Conservation (phyloP, 1,140 invertebrate species). For the Drosophila asahinai region DNA sequence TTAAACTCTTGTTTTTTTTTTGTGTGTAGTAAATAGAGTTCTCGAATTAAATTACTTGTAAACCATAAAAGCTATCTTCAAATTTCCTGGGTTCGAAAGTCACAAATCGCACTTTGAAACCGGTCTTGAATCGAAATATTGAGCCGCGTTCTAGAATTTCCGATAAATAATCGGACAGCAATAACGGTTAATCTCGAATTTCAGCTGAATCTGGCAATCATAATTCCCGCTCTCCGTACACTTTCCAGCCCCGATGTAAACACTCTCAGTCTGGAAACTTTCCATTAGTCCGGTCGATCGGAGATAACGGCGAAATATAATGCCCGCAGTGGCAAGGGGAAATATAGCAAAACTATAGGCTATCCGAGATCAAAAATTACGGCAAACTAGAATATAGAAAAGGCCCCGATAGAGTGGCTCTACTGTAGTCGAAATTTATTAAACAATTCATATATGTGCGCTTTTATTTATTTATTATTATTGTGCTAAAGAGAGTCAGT, state of each 20-base stretch:
- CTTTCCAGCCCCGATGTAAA: slow-evolving; percentile 26
- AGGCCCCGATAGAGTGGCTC: neutral
- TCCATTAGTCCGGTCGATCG: slow-evolving; percentile 26
- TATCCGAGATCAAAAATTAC: slow-evolving; percentile 7
- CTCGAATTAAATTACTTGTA: neutral
- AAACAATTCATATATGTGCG: slow-evolving; percentile 34
- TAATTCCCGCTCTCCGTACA: slow-evolving; percentile 11
- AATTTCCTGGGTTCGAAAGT: too few species aligned
- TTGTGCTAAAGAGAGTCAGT: slow-evolving; percentile 12
- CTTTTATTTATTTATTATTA: slow-evolving; percentile 23
- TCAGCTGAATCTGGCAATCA: slow-evolving; percentile 2
- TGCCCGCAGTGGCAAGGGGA: slow-evolving; percentile 5
- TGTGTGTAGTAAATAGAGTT: neutral
- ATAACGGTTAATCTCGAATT: neutral
- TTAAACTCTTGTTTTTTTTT: too few species aligned
- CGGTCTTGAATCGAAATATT: neutral
- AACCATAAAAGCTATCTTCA: neutral
- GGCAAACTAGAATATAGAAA: neutral
- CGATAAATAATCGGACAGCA: neutral
- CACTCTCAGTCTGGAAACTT: slow-evolving; percentile 29
- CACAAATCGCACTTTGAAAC: too few species aligned
- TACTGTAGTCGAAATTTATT: slow-evolving; percentile 63
- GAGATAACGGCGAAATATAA: slow-evolving; percentile 31
- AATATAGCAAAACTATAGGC: slow-evolving; percentile 12
- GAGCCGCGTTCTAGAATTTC: too few species aligned